A percentile compares a stretch with the other conserved stretches of the same genome.
phyloP scores from a whole-genome alignment of 2,113 vertebrate genomes.

The Odocoileus virginianus region DNA sequence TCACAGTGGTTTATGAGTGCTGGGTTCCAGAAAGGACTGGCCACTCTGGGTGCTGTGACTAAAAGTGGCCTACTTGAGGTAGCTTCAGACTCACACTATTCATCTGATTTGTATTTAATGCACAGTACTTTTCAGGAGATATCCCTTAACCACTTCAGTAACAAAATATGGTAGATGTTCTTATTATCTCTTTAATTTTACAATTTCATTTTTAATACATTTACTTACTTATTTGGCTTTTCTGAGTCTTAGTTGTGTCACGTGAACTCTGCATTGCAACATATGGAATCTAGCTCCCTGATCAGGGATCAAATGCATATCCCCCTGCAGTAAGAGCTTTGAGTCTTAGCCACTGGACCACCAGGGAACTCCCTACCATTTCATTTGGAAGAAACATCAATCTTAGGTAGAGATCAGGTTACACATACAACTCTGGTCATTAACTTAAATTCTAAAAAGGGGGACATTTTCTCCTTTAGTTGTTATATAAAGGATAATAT shows the following conservation, averaged over 20 bases:
- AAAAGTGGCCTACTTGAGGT: accelerated
- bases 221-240: not conserved
- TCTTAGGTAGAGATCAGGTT: not conserved
- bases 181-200: not conserved
- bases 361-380: not conserved
- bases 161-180: not conserved
- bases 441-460: not conserved
- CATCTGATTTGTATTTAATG: too few relatives aligned
- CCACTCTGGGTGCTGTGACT: not conserved
- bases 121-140: not conserved
- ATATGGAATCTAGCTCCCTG: not conserved
- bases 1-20: not conserved
- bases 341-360: not conserved
- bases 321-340: not conserved
- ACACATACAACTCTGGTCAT: not conserved
- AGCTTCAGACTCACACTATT: not conserved
- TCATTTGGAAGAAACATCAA: not conserved
- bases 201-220: not conserved
- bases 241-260: not conserved
- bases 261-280: not conserved
- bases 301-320: not conserved
- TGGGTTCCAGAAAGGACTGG: too few relatives aligned
- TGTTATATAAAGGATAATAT: not conserved
- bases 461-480: not conserved
- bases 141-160: not conserved